phyloP scores from a whole-genome alignment of 2,113 vertebrate species.

The Cyprinodon brontotheroides region DNA sequence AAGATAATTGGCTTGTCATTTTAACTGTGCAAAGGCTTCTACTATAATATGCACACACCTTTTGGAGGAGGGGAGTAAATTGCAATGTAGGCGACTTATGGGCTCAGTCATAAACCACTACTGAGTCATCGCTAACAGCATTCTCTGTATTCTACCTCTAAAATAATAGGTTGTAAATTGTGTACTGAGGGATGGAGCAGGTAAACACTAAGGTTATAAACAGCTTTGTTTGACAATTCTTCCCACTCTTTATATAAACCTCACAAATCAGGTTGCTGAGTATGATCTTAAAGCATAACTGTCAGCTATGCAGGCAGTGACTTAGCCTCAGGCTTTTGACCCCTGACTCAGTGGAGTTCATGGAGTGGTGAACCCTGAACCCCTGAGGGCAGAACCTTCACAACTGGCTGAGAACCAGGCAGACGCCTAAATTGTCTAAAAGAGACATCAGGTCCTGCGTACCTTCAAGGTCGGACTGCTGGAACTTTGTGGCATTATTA shows the following conservation, averaged over 20 bases:
- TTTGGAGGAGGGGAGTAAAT: slow-evolving; percentile 15
- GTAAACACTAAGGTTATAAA: slow-evolving; percentile 66
- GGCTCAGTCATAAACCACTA: not conserved
- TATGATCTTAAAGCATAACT: slow-evolving; percentile 70
- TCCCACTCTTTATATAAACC: slow-evolving; percentile 60
- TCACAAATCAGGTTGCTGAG: slow-evolving; percentile 67
- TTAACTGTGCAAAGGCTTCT: slow-evolving; percentile 12
- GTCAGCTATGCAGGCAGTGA: slow-evolving; percentile 53
- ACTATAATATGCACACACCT: slow-evolving; percentile 5
- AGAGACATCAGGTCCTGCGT: slow-evolving; percentile 34
- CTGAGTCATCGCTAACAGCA: slow-evolving; percentile 29
- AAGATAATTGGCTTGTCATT: slow-evolving; percentile 52
- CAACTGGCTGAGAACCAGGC: slow-evolving; percentile 35
- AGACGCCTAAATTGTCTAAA: slow-evolving; percentile 33
- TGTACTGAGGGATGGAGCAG: slow-evolving; percentile 34
- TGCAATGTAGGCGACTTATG: not conserved
- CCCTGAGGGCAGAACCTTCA: slow-evolving; percentile 50
- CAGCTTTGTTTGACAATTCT: slow-evolving; percentile 66
- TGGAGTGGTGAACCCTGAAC: slow-evolving; percentile 54
- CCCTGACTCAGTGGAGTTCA: slow-evolving; percentile 62
- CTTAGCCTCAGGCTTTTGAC: slow-evolving; percentile 62
- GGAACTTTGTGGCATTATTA: slow-evolving; percentile 9
- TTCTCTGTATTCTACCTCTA: slow-evolving; percentile 25
- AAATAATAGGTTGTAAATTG: slow-evolving; percentile 53
- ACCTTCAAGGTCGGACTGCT: slow-evolving; percentile 27